A percentile compares a stretch with the other conserved stretches of the same genome.
phyloP scores from a whole-genome alignment of 37 sponge, comb jelly and placozoan species.

The Tethya wilhelma region DNA sequence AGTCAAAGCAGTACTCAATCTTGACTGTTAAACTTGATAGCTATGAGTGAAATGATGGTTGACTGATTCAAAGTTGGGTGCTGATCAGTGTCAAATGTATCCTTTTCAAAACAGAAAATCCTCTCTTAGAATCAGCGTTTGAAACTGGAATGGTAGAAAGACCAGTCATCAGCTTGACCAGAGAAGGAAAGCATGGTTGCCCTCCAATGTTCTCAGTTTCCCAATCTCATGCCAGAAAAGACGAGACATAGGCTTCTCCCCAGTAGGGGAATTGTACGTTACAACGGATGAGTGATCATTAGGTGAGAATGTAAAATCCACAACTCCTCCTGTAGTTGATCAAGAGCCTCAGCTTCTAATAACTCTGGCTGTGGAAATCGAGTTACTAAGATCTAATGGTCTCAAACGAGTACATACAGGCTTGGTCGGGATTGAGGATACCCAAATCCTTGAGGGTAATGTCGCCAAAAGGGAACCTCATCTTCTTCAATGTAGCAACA shows the following conservation, averaged over 20 bases:
- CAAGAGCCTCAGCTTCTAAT: slow-evolving; percentile 14
- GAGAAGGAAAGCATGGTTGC: slow-evolving; percentile 14
- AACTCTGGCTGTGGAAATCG: slow-evolving; percentile 31
- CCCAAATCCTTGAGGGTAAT: slow-evolving; percentile 44
- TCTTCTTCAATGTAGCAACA: slow-evolving; percentile 28
- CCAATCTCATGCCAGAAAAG: slow-evolving; percentile 21
- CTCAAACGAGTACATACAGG: neutral
- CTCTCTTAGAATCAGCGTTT: slow-evolving; percentile 33
- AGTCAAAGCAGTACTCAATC: slow-evolving; percentile 6
- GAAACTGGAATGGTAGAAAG: no score
- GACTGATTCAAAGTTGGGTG: slow-evolving; percentile 12
- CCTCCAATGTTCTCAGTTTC: slow-evolving; percentile 42
- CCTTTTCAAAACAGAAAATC: slow-evolving; percentile 38
- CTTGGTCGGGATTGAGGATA: slow-evolving; percentile 20
- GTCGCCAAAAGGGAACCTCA: slow-evolving; percentile 59
- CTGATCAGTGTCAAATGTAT: slow-evolving; percentile 42
- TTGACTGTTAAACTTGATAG: slow-evolving; percentile 31
- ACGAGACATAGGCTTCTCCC: slow-evolving; percentile 6
- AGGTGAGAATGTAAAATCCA: slow-evolving; percentile 35
- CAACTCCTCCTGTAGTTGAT: slow-evolving; percentile 36
- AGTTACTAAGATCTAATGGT: slow-evolving; percentile 11
- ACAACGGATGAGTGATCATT: slow-evolving; percentile 3
- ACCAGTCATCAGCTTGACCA: slow-evolving; percentile 46
- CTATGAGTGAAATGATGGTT: slow-evolving; percentile 29
- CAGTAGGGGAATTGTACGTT: neutral